Evolutionary conservation across 2,888 invertebrate species (phyloP), one percentile per base, ranked within the genome.

Genomic region (Eupithecia insigniata): DNA sequence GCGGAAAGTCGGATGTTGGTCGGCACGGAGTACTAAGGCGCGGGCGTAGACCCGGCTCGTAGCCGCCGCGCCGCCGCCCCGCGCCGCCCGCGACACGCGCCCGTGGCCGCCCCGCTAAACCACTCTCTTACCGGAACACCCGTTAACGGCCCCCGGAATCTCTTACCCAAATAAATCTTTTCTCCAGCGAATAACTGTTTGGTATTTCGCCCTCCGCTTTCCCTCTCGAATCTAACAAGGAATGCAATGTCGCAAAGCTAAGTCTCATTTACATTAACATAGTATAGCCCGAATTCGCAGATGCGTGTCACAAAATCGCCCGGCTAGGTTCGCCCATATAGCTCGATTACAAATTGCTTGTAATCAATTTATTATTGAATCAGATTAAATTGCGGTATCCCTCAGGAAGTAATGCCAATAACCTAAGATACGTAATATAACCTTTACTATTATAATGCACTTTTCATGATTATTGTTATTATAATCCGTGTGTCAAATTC

Each of bases 1-100:
- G 94, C 95, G 92, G 95, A 96, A 92, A 95, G 95, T 92, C 95
- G 95, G 87, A 95, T 92, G 87, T 91, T 95, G 93, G 95, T 96
- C 88, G 95, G 95, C 89, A 95, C 95, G 87, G 95, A 96, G 94
- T 96, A 94, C 89, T 88, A 90, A 87, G 89, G 90, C 85, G 89
- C 89, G 89, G 61, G 61, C 61, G 90, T 95, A 89, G 94, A 95
- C 80, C 95, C 94, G 86, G 90, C 93, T 90, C 95, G 85, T 93
- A 90, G 81, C 80, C 83, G 82, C 76, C 83, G 78, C 83, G 80
- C 76, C 78, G 73, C 76, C 81, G 78, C 80, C 79, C 76, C 81
- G 78, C 77, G 80, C 74, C 78, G 79, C 85, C 83, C 68, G 60
- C 77, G 75, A 39, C 26, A 68, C 71, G 39, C 82, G 74, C 79